Conservation (phyloP, 1,140 invertebrate species). For the Drosophila kikkawai region DNA sequence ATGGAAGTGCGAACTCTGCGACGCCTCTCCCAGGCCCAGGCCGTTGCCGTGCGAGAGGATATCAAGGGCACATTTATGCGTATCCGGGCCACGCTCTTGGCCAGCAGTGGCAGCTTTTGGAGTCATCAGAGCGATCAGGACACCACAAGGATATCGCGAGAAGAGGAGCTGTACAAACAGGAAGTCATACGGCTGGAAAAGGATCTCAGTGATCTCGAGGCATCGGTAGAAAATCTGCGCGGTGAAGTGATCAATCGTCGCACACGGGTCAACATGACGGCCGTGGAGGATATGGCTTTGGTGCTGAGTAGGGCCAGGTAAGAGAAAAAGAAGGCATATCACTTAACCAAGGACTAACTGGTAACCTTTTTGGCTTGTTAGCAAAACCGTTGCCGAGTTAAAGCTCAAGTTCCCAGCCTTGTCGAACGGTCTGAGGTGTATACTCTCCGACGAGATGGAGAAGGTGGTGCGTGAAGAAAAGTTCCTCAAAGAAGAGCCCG, state of each 20-base stretch:
- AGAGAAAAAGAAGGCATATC: not conserved
- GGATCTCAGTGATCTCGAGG: slow-evolving; percentile 96
- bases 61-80: slow-evolving; percentile 95
- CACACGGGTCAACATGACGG: slow-evolving; percentile 97
- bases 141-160: slow-evolving; percentile 88
- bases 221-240: slow-evolving; percentile 96
- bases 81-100: slow-evolving; percentile 90
- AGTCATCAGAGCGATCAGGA: slow-evolving; percentile 86
- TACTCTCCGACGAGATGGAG: slow-evolving; percentile 97
- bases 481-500: slow-evolving; percentile 98
- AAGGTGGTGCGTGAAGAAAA: slow-evolving; percentile 97
- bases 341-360: not conserved
- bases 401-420: slow-evolving; percentile 96
- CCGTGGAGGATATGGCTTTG: slow-evolving; percentile 98
- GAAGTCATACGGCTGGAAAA: slow-evolving; percentile 96
- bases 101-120: slow-evolving; percentile 88
- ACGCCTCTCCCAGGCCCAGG: slow-evolving; percentile 95
- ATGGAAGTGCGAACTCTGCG: slow-evolving; percentile 94
- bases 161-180: slow-evolving; percentile 95
- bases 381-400: slow-evolving; percentile 97
- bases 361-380: slow-evolving; percentile 75
- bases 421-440: slow-evolving; percentile 94
- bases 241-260: slow-evolving; percentile 97
- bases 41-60: slow-evolving; percentile 95
- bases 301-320: slow-evolving; percentile 94